Base-by-base conservation (phyloP, 2,888 invertebrate species). In the Athripsodes cinereus region DNA sequence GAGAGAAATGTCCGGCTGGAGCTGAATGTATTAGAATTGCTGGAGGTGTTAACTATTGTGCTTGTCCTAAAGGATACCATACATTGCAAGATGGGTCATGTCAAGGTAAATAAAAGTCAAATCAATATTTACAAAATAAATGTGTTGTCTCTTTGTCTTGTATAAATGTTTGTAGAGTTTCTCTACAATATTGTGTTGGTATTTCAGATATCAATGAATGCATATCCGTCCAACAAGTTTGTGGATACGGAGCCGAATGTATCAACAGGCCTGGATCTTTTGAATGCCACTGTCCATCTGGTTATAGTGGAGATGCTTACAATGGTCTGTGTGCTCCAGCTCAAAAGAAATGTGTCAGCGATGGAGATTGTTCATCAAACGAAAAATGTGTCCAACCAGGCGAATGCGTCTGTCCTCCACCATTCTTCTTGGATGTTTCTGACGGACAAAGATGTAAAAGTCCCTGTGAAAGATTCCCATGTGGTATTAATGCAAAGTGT, bases 361-460 rank as follows among this genome's bases (percentile, higher is more conserved):
- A 94, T 69, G 83, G 83, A 57, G 93, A 94, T 69, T 95, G 95
- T 69, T 84, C 85, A 55, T 72, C 86, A 0, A 94, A 95, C 69
- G 93, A 95, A 73, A 90, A 90, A 72, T 95, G 95, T 70, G 86
- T 93, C 22, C 90, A 94, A 71, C 93, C 93, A 1, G 94, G 94
- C 1, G 88, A 92, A 73, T 95, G 95, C 69, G 83, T 93, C 18
- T 95, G 95, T 69, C 91, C 92, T 22, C 92, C 93, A 18, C 95
- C 95, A 1, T 95, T 87, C 74, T 93, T 91, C 71, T 82, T 88
- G 26, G 94, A 95, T 69, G 83, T 87, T 10, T 79, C 82, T 19
- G 91, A 93, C 68, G 86, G 85, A 34, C 90, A 91, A 70, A 87
- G 88, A 70, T 95, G 95, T 70, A 93, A 93, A 75, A 94, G 90